These are phyloP conservation scores for Gymnodraco acuticeps DNA, from an alignment of 2,797 vertebrate genomes.

Conservation along the genomic window DNA sequence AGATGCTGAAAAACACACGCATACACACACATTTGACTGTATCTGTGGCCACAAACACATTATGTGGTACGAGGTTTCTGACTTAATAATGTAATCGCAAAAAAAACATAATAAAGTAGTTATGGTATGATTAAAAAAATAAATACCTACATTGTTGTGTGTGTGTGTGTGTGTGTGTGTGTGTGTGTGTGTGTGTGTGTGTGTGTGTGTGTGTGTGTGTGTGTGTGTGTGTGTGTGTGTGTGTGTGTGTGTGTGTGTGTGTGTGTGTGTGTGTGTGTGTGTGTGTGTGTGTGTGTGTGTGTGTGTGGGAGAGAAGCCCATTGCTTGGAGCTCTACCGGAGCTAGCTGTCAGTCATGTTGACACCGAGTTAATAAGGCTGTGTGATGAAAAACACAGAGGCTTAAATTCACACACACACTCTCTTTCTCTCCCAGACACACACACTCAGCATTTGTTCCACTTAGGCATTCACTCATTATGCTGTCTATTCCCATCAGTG, in stretches of 20 bases:
- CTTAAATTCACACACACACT: constrained; percentile 32
- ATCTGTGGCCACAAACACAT: constrained; percentile 45
- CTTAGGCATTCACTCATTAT: constrained; percentile 55
- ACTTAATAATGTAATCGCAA: constrained; percentile 41
- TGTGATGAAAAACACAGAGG: constrained; percentile 66
- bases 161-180: constrained; percentile 14
- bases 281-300: constrained; percentile 44
- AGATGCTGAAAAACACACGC: constrained; percentile 38
- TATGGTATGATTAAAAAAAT: constrained; percentile 34
- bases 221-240: constrained; percentile 30
- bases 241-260: constrained; percentile 35
- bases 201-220: constrained; percentile 45
- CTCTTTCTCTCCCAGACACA: constrained; percentile 3
- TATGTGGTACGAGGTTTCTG: constrained; percentile 25
- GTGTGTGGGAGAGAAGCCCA: constrained; percentile 56
- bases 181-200: constrained; percentile 25
- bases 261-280: constrained; percentile 11
- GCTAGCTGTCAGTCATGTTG: constrained; percentile 72
- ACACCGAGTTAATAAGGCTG: constrained; percentile 70
- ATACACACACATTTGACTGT: constrained; percentile 19
- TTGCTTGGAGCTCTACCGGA: constrained; percentile 75
- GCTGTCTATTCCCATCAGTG: constrained; percentile 62
- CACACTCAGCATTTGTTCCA: constrained; percentile 53
- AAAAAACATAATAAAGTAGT: constrained; percentile 34
- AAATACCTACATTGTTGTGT: constrained; percentile 25